Base-by-base conservation (phyloP, 2,888 invertebrate species). In the Pseudeuparius sepicola region DNA sequence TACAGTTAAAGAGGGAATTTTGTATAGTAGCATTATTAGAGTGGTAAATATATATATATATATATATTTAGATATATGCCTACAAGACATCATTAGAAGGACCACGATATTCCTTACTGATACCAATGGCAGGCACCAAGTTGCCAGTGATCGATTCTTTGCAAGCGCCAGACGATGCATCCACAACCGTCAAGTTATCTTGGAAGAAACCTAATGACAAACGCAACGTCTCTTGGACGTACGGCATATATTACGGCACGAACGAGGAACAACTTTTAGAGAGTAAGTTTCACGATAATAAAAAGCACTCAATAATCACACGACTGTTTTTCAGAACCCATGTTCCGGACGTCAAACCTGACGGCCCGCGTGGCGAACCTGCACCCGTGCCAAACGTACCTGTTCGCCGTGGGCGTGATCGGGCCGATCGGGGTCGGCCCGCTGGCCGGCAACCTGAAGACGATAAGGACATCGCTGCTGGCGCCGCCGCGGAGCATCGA, bases 311-410 rank as follows among this genome's bases (percentile, higher is more conserved):
- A n/a, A n/a, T n/a, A n/a, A n/a, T n/a, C n/a, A n/a, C n/a, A n/a
- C n/a, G n/a, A n/a, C n/a, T n/a, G n/a, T n/a, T n/a, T n/a, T n/a
- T 20, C n/a, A 20, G 20, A 20, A n/a, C 20, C 20, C 20, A 20
- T 20, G 20, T 20, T 20, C 25, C 27, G 29, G 3, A 78, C 78
- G 0, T 59, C 61, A 5, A 66, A 71, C 33, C 63, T 71, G 2
- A 68, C 68, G 6, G 63, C 70, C 2, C 61, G 68, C 1, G 62
- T 87, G 6, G 64, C 67, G 3, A 65, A 74, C 25, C 56, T 88
- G 44, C 71, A 77, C 43, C 72, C 83, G 2, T 89, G 88, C 47
- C 79, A 82, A 53, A 69, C 67, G 2, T 87, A 87, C 55, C 58
- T 77, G 34, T 77, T 87, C 55, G 70, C 73, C 3, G 76, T 85